Evolutionary conservation across 2,113 vertebrate species (phyloP).

Genomic region (Corythornis madagascariensis): DNA sequence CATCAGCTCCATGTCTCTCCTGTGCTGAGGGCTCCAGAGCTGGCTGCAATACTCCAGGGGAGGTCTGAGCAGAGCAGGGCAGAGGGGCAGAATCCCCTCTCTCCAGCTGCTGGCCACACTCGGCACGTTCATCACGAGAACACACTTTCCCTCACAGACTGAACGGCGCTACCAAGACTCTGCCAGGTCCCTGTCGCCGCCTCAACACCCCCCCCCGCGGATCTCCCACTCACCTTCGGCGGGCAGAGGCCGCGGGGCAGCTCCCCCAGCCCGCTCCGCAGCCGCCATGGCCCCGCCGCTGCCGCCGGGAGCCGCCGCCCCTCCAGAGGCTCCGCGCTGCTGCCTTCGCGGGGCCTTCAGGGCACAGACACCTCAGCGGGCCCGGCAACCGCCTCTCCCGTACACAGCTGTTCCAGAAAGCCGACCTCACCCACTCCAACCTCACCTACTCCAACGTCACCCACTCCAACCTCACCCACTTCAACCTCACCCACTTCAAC

Average conservation of each 20-base stretch:
- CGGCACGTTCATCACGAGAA: too few species aligned
- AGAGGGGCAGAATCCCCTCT: too few species aligned
- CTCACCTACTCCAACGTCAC: too few species aligned
- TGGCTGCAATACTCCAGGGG: too few species aligned
- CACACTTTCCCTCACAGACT: too few species aligned
- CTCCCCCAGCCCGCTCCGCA: too few species aligned
- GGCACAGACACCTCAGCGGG: rapidly evolving
- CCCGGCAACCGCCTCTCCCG: rapidly evolving
- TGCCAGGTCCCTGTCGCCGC: rapidly evolving
- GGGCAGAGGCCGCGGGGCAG: rapidly evolving
- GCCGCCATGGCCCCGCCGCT: not conserved
- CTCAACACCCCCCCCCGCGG: not conserved
- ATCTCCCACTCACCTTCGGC: not conserved
- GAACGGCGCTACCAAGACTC: rapidly evolving
- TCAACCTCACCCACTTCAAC: not conserved
- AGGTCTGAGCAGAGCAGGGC: too few species aligned
- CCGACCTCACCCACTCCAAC: not conserved
- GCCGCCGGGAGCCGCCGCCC: not conserved
- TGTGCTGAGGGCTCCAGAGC: too few species aligned
- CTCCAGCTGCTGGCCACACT: too few species aligned
- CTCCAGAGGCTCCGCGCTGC: not conserved
- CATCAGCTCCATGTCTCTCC: too few species aligned
- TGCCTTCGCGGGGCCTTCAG: not conserved
- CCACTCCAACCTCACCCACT: not conserved
- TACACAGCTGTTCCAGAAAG: not conserved